Conservation (phyloP, 2,113 vertebrate genomes). For the Nycticebus coucang region DNA sequence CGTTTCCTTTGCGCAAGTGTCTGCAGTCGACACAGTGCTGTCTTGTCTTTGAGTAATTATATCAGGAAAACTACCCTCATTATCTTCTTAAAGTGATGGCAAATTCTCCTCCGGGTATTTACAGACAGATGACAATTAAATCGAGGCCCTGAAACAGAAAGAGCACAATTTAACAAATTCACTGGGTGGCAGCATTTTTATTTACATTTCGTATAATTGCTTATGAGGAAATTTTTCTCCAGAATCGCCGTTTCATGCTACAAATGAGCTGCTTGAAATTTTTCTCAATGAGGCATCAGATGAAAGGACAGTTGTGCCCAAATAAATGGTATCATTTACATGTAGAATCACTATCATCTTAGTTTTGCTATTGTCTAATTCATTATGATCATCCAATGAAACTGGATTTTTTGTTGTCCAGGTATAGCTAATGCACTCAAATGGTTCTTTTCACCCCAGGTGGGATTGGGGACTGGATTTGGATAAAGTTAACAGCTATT, state of each 20-base stretch:
- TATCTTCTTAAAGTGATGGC: slow-evolving; percentile 45
- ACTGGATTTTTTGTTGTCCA: background rate
- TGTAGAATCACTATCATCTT: slow-evolving; percentile 18
- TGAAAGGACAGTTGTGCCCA: slow-evolving; percentile 38
- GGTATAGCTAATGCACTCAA: background rate
- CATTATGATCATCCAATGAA: background rate
- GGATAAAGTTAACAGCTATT: background rate
- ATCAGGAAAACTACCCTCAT: slow-evolving; percentile 46
- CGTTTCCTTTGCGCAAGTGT: slow-evolving; percentile 47
- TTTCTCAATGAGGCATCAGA: slow-evolving; percentile 41
- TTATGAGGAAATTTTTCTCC: slow-evolving; percentile 44
- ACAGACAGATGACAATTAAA: slow-evolving; percentile 65
- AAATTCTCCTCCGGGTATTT: slow-evolving; percentile 67
- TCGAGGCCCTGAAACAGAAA: slow-evolving; percentile 28
- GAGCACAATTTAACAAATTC: slow-evolving; percentile 57
- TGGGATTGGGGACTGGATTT: background rate
- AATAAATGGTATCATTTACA: slow-evolving; percentile 8
- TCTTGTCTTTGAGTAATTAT: slow-evolving; percentile 61
- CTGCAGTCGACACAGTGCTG: slow-evolving; percentile 28
- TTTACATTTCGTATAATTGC: slow-evolving; percentile 55
- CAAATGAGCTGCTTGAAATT: slow-evolving; percentile 50
- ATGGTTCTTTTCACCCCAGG: background rate
- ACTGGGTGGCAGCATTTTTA: slow-evolving; percentile 42
- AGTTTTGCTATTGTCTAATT: slow-evolving; percentile 8
- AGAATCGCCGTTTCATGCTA: slow-evolving; percentile 38